Base-by-base conservation (phyloP, 2,888 invertebrate species). In the Andrena minutula region DNA sequence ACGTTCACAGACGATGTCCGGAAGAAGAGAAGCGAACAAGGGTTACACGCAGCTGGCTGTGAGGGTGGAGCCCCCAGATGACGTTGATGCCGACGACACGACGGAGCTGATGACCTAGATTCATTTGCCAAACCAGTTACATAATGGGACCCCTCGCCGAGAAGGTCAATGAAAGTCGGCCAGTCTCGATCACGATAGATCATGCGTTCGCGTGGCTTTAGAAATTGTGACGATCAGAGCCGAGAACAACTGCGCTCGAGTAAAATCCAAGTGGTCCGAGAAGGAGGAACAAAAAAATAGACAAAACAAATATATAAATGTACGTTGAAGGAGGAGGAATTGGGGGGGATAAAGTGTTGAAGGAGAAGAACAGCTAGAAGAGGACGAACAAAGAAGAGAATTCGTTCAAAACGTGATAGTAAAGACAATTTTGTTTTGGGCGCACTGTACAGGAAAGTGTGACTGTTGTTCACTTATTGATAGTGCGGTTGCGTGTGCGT, bases 91-190 rank as follows among this genome's bases (percentile, higher is more conserved):
- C 12, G 92, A 93, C 65, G 93, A 93, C 83, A 92, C 92, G 71
- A 92, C 91, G 73, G 93, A 93, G 78, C 88, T 93, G 73, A 93
- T 93, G 90, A 93, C 94, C 84, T 94, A 94, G 86, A 90, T 77
- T 35, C 47, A 61, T 58, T 74, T 41, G 60, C 56, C 56, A n/a
- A 85, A 20, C 74, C 60, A 73, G 58, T 58, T 53, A 69, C 2
- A 78, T 83, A 84, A 88, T 80, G 82, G 76, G 83, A 83, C 75
- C 78, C 75, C 75, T 75, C 86, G 84, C 86, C 85, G 74, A 77
- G 41, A 69, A 65, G 51, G 80, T 75, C 71, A 84, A 86, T 69
- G 76, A 81, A 77, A 79, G 81, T 82, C 86, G 78, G 68, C 65
- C 47, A 63, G 64, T 79, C 75, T 73, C 79, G 69, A 79, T 78